phyloP scores from a whole-genome alignment of 2,797 vertebrate genomes.

The Rhinoraja longicauda region DNA sequence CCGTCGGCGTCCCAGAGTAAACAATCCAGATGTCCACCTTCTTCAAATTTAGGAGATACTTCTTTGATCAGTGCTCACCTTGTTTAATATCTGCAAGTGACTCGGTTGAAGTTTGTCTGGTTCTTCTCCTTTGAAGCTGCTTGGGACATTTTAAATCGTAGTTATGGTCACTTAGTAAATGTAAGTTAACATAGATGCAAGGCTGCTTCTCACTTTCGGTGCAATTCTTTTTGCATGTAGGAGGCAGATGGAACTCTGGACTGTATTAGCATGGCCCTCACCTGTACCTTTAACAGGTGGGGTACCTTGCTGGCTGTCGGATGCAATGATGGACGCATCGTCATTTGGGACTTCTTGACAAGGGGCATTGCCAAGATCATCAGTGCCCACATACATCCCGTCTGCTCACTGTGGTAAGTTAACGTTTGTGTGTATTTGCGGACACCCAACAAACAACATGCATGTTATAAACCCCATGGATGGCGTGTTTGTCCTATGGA shows the following conservation, averaged over 20 bases:
- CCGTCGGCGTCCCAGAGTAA: too few species aligned
- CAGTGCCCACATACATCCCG: slow-evolving; percentile 93
- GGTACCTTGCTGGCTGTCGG: slow-evolving; percentile 93
- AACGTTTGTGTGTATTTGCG: not conserved
- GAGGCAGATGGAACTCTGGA: slow-evolving; percentile 96
- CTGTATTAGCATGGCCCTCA: slow-evolving; percentile 97
- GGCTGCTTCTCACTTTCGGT: not conserved
- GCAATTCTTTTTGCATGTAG: slow-evolving; percentile 52
- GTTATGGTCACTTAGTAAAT: not conserved
- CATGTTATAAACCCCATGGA: not conserved
- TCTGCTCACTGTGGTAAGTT: slow-evolving; percentile 85
- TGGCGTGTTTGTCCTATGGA: too few species aligned
- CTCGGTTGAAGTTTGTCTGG: not conserved
- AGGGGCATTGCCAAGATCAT: slow-evolving; percentile 96
- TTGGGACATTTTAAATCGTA: not conserved
- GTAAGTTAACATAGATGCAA: not conserved
- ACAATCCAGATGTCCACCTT: too few species aligned
- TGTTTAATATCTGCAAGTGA: not conserved
- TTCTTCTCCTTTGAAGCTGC: too few species aligned
- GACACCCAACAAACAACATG: not conserved
- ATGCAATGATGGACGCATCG: slow-evolving; percentile 92
- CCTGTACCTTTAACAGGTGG: slow-evolving; percentile 97
- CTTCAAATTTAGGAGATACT: not conserved
- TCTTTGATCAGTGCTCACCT: not conserved
- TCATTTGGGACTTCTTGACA: slow-evolving; percentile 97